Percentiles rank a stretch among this genome's conserved stretches.
Evolutionary conservation across 2,888 invertebrate species (phyloP).

Genomic region (Aphidius colemani): DNA sequence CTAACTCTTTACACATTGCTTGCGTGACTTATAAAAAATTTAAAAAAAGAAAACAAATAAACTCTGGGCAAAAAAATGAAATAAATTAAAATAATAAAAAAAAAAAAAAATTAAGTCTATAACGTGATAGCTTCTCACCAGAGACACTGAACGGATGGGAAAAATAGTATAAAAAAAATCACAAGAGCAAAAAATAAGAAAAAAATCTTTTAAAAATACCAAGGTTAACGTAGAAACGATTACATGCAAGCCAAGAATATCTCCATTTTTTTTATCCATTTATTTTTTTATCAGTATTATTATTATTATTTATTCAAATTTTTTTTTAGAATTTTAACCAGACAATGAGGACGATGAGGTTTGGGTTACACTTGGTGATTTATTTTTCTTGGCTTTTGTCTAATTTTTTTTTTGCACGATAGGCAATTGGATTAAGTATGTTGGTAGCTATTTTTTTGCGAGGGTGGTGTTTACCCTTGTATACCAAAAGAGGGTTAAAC

Average conservation of each 20-base stretch:
- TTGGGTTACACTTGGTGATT: no score
- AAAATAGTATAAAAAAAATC: not conserved
- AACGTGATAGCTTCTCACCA: not conserved
- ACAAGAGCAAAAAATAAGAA: not conserved
- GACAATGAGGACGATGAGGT: no score
- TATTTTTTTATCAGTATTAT: no score
- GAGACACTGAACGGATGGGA: constrained; percentile 6
- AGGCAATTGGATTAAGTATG: constrained; percentile 4
- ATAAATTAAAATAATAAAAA: not conserved
- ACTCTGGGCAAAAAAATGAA: not conserved
- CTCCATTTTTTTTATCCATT: not conserved
- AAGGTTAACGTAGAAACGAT: not conserved
- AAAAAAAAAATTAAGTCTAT: not conserved
- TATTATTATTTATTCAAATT: no score
- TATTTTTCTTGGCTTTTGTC: no score
- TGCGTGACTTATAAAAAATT: constrained; percentile 12
- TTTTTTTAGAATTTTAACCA: no score
- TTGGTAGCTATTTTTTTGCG: not conserved
- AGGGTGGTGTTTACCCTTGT: not conserved
- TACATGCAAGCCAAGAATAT: not conserved
- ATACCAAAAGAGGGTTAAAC: no score
- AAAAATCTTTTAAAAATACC: not conserved
- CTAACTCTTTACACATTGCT: constrained; percentile 2
- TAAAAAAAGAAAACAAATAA: not conserved
- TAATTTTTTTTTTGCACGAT: constrained; percentile 1